Evolutionary conservation across 2,797 vertebrate genomes (phyloP).

Genomic region (Lepilemur septentrionalis): DNA sequence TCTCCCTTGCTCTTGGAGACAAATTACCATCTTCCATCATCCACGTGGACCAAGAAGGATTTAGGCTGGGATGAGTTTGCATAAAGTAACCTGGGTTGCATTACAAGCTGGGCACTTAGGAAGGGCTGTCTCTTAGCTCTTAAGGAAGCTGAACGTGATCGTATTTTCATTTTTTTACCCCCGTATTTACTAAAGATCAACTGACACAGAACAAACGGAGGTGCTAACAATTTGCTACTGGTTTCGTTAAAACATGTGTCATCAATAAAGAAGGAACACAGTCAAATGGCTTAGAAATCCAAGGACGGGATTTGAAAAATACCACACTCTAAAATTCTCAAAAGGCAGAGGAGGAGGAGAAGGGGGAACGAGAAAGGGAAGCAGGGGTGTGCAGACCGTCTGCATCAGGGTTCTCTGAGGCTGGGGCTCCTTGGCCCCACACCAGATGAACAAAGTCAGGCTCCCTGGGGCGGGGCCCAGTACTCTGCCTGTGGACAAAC

Average conservation of each 20-base stretch:
- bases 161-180: not conserved
- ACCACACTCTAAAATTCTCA: not conserved
- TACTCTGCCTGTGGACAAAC: not conserved
- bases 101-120: not conserved
- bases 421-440: not conserved
- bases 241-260: conserved; percentile 1
- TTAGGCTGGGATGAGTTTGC: not conserved
- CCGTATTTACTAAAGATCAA: not conserved
- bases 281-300: conserved; percentile 10
- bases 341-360: not conserved
- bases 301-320: not conserved
- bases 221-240: conserved; percentile 17
- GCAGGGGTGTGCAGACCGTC: no score
- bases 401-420: not conserved
- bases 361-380: not conserved
- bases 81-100: not conserved
- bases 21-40: conserved; percentile 47
- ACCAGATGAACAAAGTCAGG: not conserved
- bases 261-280: not conserved
- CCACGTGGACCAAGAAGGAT: not conserved
- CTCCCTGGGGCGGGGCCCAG: not conserved
- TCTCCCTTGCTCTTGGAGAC: conserved; percentile 19
- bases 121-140: not conserved
- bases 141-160: not conserved
- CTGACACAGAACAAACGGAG: not conserved